Conservation (phyloP, 2,888 invertebrate species). For the Monopis laevigella region DNA sequence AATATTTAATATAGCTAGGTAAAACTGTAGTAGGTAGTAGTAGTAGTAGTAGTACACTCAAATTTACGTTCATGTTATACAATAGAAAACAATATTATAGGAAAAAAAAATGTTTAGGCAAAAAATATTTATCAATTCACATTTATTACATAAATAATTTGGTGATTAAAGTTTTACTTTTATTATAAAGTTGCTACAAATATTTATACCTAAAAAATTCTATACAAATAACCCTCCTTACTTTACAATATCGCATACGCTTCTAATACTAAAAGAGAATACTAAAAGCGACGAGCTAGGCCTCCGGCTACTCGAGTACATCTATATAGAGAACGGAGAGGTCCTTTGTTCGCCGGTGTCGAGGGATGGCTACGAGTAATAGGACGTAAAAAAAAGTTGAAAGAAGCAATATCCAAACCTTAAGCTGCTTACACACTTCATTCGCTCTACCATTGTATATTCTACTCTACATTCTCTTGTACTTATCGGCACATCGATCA, state of each 20-base stretch:
- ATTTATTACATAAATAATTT: no score
- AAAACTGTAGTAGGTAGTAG: no score
- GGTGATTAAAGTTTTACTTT: no score
- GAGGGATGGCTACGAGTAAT: conserved; percentile 36
- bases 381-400: conserved; percentile 32
- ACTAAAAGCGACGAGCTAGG: conserved; percentile 12
- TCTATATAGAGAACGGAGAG: conserved; percentile 32
- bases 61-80: no score
- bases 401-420: conserved; percentile 39
- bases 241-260: conserved; percentile 8
- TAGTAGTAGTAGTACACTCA: no score
- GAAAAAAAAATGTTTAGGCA: no score
- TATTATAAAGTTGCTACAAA: no score
- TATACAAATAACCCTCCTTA: conserved; percentile 9
- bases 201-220: no score
- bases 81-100: no score
- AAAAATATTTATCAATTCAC: no score
- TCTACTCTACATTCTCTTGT: conserved; percentile 49
- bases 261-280: conserved; percentile 9
- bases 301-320: conserved; percentile 21
- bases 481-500: conserved; percentile 59
- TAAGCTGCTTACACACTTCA: conserved; percentile 35
- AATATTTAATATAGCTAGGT: no score
- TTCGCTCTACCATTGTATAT: conserved; percentile 36
- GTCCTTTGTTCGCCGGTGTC: conserved; percentile 34